Evolutionary conservation across 2,888 invertebrate genomes (phyloP).

Genomic region (Pristionchus entomophagus): DNA sequence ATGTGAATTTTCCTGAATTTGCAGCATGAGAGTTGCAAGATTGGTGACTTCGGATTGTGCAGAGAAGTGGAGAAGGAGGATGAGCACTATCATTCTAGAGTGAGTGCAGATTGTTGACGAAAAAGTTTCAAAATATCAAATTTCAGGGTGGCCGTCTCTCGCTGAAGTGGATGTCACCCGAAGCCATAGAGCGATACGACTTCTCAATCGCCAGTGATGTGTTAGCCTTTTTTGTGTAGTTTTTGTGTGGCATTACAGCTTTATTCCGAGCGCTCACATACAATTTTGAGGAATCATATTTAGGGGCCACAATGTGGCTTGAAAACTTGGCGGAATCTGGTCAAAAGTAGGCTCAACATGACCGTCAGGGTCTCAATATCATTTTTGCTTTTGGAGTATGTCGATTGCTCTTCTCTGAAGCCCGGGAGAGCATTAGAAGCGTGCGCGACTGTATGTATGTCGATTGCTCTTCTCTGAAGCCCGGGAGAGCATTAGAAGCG

Average conservation of each 20-base stretch:
- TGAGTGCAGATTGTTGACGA: background rate
- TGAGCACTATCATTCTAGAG: slow-evolving; percentile 17
- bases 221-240: background rate
- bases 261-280: background rate
- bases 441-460: too few species aligned
- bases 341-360: too few species aligned
- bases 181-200: slow-evolving; percentile 26
- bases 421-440: too few species aligned
- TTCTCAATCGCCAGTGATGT: slow-evolving; percentile 36
- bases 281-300: too few species aligned
- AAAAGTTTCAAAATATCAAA: background rate
- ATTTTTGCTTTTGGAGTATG: too few species aligned
- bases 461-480: too few species aligned
- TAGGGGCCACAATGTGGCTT: too few species aligned
- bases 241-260: too few species aligned
- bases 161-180: slow-evolving; percentile 43
- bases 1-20: background rate
- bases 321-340: too few species aligned
- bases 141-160: slow-evolving; percentile 36
- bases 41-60: slow-evolving; percentile 40
- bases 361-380: too few species aligned
- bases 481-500: too few species aligned
- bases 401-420: too few species aligned
- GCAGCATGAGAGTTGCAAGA: slow-evolving; percentile 17
- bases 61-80: slow-evolving; percentile 25